Conservation (phyloP, 2,888 invertebrate genomes). For the Eupsilia transversa region DNA sequence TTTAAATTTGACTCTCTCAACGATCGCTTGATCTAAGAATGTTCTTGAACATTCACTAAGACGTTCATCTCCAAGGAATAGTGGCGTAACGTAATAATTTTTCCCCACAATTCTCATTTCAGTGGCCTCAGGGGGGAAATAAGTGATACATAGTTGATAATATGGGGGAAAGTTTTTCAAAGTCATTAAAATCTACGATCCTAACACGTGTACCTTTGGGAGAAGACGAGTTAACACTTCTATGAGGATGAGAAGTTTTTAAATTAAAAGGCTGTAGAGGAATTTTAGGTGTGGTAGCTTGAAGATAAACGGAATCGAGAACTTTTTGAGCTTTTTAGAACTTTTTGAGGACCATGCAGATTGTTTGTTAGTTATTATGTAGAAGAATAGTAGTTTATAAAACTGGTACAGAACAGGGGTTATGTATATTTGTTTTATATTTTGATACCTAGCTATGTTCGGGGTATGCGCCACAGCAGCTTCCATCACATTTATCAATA, state of each 20-base stretch:
- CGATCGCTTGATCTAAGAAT: too few relatives aligned
- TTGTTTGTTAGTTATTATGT: neutral
- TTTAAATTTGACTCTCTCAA: too few relatives aligned
- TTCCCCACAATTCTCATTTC: constrained; percentile 33
- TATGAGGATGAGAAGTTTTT: constrained; percentile 5
- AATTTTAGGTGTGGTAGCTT: neutral
- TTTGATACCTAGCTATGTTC: too few relatives aligned
- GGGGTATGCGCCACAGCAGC: too few relatives aligned
- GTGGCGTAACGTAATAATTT: constrained; percentile 17
- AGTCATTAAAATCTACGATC: constrained; percentile 45
- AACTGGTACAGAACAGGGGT: neutral
- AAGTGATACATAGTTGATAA: constrained; percentile 48
- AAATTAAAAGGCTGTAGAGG: neutral
- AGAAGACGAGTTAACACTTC: constrained; percentile 32
- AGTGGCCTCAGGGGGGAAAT: constrained; percentile 12
- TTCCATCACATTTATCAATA: too few relatives aligned
- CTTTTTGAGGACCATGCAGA: neutral
- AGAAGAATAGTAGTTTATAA: neutral
- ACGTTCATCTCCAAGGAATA: constrained; percentile 10
- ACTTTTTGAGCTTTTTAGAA: too few relatives aligned
- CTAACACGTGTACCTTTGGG: constrained; percentile 20
- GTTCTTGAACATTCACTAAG: neutral
- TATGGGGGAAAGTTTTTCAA: constrained; percentile 47
- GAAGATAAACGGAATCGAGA: neutral
- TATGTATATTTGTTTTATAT: neutral